Percentiles rank a stretch among this genome's conserved stretches.
phyloP scores from a whole-genome alignment of 2,888 invertebrate genomes.

The Geophilus truncorum region DNA sequence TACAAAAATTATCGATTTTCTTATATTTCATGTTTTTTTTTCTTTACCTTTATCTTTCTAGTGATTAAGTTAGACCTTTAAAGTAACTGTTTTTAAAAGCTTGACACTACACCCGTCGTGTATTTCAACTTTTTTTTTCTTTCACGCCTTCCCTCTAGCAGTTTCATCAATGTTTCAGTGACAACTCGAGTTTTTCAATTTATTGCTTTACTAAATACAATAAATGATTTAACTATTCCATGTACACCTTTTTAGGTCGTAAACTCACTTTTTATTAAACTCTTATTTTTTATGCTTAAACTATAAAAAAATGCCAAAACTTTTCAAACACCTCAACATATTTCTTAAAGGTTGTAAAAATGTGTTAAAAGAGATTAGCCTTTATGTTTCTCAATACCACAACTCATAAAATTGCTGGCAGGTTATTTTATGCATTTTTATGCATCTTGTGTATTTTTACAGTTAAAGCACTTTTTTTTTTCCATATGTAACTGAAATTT shows the following conservation, averaged over 20 bases:
- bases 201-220: background rate
- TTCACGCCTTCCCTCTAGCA: too few relatives aligned
- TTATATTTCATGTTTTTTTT: too few relatives aligned
- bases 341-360: background rate
- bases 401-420: background rate
- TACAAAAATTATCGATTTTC: too few relatives aligned
- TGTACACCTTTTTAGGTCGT: background rate
- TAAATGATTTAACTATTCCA: constrained; percentile 1
- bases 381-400: background rate
- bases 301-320: background rate
- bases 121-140: background rate
- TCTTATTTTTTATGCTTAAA: background rate
- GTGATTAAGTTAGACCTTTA: too few relatives aligned
- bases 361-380: background rate
- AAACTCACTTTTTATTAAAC: constrained; percentile 15
- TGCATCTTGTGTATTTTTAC: background rate
- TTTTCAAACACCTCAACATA: background rate
- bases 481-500: too few relatives aligned
- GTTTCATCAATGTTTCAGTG: background rate
- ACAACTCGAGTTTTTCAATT: background rate
- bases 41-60: too few relatives aligned
- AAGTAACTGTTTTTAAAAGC: too few relatives aligned
- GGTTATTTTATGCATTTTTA: background rate
- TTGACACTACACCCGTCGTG: background rate
- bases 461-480: too few relatives aligned